Evolutionary conservation across 2,113 vertebrate genomes (phyloP), one percentile per base, ranked within the genome.

Genomic region (Gambusia affinis): DNA sequence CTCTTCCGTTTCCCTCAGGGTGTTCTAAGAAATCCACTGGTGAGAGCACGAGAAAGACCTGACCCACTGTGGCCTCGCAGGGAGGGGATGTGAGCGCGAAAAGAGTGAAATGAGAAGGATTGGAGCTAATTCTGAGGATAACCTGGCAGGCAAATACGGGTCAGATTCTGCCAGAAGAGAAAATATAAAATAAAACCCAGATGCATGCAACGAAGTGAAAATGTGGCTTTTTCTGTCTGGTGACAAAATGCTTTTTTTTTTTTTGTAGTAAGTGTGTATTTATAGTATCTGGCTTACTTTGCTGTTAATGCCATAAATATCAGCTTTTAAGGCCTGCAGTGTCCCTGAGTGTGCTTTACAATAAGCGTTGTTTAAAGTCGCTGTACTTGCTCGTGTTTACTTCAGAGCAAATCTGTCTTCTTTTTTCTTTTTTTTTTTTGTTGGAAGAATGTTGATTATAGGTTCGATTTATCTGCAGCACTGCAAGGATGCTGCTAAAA

Each of bases 381-480:
- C 17, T 78, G 75, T 75, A 75, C 11, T 61, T 79, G 75, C 12
- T 51, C 39, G 82, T 75, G 83, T 92, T 84, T 87, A 75, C 72
- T 68, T 69, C 60, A 57, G 64, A 72, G 78, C 29, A 28, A 75
- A 64, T 67, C 64, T 60, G 73, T 69, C 27, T 27, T 27, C 27
- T 27, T 85, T 70, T 80, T 42, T 42, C 3, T 31, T 33, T 1
- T 33, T 69, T 85, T 70, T 84, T 79, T 71, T 64, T 0, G 70
- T 67, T 83, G 61, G 72, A 88, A 84, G 76, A 88, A 87, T 89
- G 81, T 86, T 89, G 87, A 92, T 92, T 88, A 91, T 60, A 91
- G 90, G 80, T 78, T 73, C 0, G 31, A 77, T 84, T 77, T 85
- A 81, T 74, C 64, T 78, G 83, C 70, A 83, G 72, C 72, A 61